These are phyloP conservation scores for Parazoanthus atlanticus DNA, from an alignment of 92 coral and sea anemone genomes.

Conservation along the genomic window DNA sequence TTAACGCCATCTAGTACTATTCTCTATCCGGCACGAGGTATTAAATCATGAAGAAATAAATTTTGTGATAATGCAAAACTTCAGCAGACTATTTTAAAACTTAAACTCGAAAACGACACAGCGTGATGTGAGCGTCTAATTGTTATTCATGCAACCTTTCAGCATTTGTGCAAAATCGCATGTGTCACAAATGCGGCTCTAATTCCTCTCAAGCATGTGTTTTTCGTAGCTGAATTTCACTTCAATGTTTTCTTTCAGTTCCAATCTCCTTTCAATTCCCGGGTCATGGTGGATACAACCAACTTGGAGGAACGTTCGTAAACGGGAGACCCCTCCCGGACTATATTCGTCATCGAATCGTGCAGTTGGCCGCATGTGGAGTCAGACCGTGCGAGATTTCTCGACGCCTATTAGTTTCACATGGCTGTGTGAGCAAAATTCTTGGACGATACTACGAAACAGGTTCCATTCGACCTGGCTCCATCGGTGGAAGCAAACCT, in stretches of 20 bases:
- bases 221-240: neutral
- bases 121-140: too few species aligned
- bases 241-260: conserved; percentile 42
- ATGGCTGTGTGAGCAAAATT: conserved; percentile 96
- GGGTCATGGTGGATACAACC: conserved; percentile 90
- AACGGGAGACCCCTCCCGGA: conserved; percentile 98
- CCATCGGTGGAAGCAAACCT: conserved; percentile 99
- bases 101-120: too few species aligned
- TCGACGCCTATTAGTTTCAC: conserved; percentile 87
- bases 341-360: conserved; percentile 96
- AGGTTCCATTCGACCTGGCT: conserved; percentile 97
- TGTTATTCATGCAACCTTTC: too few species aligned
- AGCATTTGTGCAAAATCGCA: too few species aligned
- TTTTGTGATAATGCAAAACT: neutral
- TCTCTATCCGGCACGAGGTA: neutral
- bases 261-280: conserved; percentile 83
- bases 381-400: conserved; percentile 98
- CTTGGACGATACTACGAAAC: conserved; percentile 94
- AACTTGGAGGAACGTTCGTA: conserved; percentile 91
- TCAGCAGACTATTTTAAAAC: neutral
- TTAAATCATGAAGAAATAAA: too few species aligned
- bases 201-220: neutral
- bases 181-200: too few species aligned
- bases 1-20: neutral
- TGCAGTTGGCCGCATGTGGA: conserved; percentile 95